Conservation (phyloP, 2,797 vertebrate genomes). For the Crax fasciolata region DNA sequence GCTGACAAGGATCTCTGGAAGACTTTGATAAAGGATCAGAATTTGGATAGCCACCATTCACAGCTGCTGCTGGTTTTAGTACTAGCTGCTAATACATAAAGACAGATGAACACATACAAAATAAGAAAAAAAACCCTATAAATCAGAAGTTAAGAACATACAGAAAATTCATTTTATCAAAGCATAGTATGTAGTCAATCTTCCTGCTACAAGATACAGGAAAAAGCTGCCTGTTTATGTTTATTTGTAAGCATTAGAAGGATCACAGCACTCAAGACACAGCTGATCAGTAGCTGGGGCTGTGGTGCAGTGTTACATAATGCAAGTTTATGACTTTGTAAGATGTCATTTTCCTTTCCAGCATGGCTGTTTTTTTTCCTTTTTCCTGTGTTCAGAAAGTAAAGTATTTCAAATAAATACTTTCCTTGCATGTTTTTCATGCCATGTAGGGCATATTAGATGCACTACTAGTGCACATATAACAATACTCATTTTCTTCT, state of each 20-base stretch:
- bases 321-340: conserved; percentile 14
- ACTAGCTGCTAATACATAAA: background rate
- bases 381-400: background rate
- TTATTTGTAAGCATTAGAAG: background rate
- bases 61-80: background rate
- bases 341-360: background rate
- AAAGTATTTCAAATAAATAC: background rate
- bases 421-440: rapidly evolving
- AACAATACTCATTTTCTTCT: background rate
- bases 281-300: conserved; percentile 41
- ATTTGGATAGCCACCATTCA: background rate
- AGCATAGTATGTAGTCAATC: background rate
- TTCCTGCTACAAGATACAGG: background rate
- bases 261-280: background rate
- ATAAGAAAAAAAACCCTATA: background rate
- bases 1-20: background rate
- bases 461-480: background rate
- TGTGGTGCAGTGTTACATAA: conserved; percentile 59
- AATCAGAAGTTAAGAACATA: background rate
- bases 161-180: background rate
- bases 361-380: background rate
- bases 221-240: background rate
- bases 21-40: background rate
- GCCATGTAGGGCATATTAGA: background rate
- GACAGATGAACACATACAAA: background rate